Conservation (phyloP, 2,888 invertebrate genomes). For the Cephus sareptanus region DNA sequence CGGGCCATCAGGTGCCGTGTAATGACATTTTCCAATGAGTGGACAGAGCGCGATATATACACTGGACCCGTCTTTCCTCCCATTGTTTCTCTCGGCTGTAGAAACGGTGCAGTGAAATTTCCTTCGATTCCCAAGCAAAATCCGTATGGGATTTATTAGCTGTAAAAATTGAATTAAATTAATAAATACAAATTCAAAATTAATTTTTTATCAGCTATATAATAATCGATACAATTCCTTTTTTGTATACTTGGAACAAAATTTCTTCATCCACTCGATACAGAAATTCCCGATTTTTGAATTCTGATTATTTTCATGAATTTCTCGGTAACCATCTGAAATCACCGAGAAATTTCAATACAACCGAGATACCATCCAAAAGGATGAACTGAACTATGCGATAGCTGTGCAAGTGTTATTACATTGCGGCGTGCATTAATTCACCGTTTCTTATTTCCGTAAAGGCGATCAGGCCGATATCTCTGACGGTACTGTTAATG, state of each 20-base stretch:
- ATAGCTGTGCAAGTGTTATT: neutral
- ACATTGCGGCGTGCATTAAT: neutral
- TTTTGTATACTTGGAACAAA: neutral
- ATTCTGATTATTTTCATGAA: neutral
- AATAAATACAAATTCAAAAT: neutral
- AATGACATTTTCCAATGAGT: constrained; percentile 55
- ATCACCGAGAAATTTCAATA: neutral
- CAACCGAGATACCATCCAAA: neutral
- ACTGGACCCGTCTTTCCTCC: neutral
- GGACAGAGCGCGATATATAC: neutral
- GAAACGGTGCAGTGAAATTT: neutral
- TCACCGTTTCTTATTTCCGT: neutral
- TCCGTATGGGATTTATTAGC: neutral
- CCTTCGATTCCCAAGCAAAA: neutral
- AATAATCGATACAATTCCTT: neutral
- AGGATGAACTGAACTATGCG: neutral
- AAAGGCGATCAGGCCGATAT: neutral
- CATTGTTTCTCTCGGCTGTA: neutral
- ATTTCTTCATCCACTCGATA: neutral
- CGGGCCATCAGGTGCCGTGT: constrained; percentile 44
- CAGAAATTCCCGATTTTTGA: neutral
- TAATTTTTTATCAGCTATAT: neutral
- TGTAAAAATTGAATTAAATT: neutral
- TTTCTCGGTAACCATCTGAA: neutral
- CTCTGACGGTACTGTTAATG: neutral